Evolutionary conservation across 2,888 invertebrate genomes (phyloP).

Genomic region (Drosophila subquinaria): DNA sequence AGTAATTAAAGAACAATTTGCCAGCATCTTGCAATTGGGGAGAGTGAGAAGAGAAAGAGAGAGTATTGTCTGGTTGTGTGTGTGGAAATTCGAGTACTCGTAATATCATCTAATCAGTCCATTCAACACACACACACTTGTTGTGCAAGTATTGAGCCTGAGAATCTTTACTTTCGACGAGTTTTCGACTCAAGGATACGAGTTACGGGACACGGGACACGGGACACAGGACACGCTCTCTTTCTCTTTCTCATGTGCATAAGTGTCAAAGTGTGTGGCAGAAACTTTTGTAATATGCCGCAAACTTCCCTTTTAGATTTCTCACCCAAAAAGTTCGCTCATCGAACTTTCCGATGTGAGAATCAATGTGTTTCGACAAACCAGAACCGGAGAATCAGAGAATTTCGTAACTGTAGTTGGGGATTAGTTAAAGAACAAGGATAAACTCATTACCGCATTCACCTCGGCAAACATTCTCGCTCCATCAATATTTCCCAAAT

Average conservation of each 20-base stretch:
- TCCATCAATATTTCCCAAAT: conserved; percentile 19
- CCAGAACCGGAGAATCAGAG: conserved; percentile 1
- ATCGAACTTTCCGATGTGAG: conserved; percentile 25
- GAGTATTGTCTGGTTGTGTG: background rate
- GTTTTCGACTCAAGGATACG: conserved; percentile 2
- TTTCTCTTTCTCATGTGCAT: conserved; percentile 24
- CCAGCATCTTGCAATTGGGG: conserved; percentile 11
- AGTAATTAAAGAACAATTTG: conserved; percentile 78
- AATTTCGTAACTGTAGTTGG: conserved; percentile 13
- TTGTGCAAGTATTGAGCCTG: conserved; percentile 51
- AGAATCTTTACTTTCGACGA: conserved; percentile 27
- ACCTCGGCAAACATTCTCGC: conserved; percentile 20
- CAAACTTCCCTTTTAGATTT: conserved; percentile 62
- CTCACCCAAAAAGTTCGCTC: conserved; percentile 21
- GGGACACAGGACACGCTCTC: conserved; percentile 18
- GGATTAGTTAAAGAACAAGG: conserved; percentile 16
- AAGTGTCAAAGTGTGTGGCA: conserved; percentile 55
- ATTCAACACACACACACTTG: conserved; percentile 44
- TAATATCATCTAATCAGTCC: conserved; percentile 62
- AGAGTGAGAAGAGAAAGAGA: background rate
- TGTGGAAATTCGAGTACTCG: conserved; percentile 20
- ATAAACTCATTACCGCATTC: conserved; percentile 26
- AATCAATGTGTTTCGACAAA: conserved; percentile 11
- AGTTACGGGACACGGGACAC: background rate
- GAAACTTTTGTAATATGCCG: conserved; percentile 72